Base-by-base conservation (phyloP, 2,113 vertebrate species). In the Collichthys lucidus region DNA sequence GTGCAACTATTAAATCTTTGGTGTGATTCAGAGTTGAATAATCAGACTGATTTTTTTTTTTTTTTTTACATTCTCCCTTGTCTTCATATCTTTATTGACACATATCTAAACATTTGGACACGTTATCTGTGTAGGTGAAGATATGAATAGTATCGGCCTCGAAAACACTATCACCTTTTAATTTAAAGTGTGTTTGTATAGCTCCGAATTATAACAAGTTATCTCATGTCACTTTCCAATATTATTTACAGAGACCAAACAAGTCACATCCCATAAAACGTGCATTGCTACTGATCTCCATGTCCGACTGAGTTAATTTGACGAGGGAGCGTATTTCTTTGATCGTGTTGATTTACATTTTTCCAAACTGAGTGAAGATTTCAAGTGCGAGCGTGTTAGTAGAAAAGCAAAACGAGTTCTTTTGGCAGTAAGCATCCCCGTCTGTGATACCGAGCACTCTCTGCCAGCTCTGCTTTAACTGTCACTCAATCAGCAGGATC, bases 401-500 rank as follows among this genome's bases (percentile, higher is more conserved):
- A 31, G 14, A 19, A 24, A 7, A 66, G 52, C 24, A 35, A 69
- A 57, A 57, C 12, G 29, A 16, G n/a, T 19, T 26, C 19, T 15
- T 46, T 70, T 56, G 64, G 75, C n/a, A 26, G 12, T 47, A 24
- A 65, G 50, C 42, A 63, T 4, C 59, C 7, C 62, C 15, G 29
- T 68, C 53, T 35, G 57, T 47, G 20, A 69, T 17, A 15, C 44
- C 1, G 20, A 70, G 26, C 19, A 7, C 55, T 55, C 50, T n/a
- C 26, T 50, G 47, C 29, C 56, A 77, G 22, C 67, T 77, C 42
- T 19, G 71, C 50, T 71, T 66, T 50, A 63, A 85, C 55, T 72
- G 69, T 53, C 19, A 55, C 62, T 80, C 76, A 67, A 53, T 76
- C 85, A 68, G 82, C 69, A 42, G 70, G 80, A 70, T 61, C 35